Conservation (phyloP, 2,888 invertebrate species). For the Halictus ligatus region DNA sequence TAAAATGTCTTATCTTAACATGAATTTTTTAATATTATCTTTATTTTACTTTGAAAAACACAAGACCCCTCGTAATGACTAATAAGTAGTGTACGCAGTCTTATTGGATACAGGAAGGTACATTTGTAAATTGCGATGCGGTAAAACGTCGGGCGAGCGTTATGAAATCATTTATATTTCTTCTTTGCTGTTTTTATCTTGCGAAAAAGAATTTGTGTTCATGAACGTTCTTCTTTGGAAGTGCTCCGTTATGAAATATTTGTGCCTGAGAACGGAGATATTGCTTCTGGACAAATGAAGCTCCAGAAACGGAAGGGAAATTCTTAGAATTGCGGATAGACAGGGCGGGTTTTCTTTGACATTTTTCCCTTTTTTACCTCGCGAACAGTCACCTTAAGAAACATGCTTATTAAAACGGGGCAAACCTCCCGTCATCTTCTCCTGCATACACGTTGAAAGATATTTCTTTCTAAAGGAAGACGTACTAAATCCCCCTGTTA, state of each 20-base stretch:
- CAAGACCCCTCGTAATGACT: neutral
- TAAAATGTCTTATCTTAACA: too few relatives aligned
- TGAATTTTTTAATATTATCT: too few relatives aligned
- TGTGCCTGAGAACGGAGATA: neutral
- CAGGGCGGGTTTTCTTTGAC: neutral
- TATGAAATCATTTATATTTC: constrained; percentile 2
- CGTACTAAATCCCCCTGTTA: neutral
- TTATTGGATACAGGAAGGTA: neutral
- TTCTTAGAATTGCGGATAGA: neutral
- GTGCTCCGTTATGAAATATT: neutral
- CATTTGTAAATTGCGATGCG: neutral
- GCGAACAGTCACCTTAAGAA: neutral
- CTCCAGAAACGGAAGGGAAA: neutral
- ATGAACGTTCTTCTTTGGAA: neutral
- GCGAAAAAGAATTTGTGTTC: neutral
- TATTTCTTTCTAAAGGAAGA: neutral
- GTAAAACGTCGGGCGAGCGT: neutral
- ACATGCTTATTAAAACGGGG: neutral
- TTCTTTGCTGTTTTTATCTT: neutral
- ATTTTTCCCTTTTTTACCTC: neutral
- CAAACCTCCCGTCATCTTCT: neutral
- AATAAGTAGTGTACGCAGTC: neutral
- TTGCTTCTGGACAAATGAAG: neutral
- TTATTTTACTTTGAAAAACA: too few relatives aligned
- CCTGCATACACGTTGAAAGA: neutral